phyloP scores from a whole-genome alignment of 1,140 invertebrate genomes.

The Drosophila aff. region DNA sequence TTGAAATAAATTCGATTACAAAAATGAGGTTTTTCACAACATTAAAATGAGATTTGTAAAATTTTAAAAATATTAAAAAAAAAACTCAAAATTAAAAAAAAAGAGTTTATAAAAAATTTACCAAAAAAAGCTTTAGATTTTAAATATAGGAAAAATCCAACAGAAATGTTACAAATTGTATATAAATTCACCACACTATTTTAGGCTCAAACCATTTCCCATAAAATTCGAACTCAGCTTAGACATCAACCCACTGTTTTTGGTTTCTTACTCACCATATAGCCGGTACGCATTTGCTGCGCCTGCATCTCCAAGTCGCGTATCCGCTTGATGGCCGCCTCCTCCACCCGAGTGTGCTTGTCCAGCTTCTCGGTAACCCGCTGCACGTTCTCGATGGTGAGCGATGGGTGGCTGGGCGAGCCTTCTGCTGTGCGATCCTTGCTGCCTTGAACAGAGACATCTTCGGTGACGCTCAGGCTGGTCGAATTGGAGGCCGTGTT shows the following conservation, averaged over 20 bases:
- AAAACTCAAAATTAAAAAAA: too few species aligned
- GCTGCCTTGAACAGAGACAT: slow-evolving; percentile 88
- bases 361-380: slow-evolving; percentile 89
- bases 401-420: slow-evolving; percentile 65
- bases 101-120: too few species aligned
- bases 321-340: slow-evolving; percentile 90
- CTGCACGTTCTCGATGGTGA: slow-evolving; percentile 87
- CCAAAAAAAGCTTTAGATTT: too few species aligned
- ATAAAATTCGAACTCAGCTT: background rate
- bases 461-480: slow-evolving; percentile 91
- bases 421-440: slow-evolving; percentile 48
- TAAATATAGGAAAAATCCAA: too few species aligned
- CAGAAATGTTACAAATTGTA: too few species aligned
- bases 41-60: too few species aligned
- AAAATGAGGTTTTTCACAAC: too few species aligned
- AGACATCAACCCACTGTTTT: background rate
- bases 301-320: slow-evolving; percentile 91
- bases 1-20: too few species aligned
- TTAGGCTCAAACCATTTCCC: background rate
- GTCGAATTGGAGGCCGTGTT: slow-evolving; percentile 86
- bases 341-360: slow-evolving; percentile 89
- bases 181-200: background rate
- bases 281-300: slow-evolving; percentile 84
- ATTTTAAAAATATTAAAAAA: background rate
- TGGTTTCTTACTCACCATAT: slow-evolving; percentile 87